These are phyloP conservation scores for Tachina lurida DNA, from an alignment of 2,888 invertebrate species.

Conservation along the genomic window DNA sequence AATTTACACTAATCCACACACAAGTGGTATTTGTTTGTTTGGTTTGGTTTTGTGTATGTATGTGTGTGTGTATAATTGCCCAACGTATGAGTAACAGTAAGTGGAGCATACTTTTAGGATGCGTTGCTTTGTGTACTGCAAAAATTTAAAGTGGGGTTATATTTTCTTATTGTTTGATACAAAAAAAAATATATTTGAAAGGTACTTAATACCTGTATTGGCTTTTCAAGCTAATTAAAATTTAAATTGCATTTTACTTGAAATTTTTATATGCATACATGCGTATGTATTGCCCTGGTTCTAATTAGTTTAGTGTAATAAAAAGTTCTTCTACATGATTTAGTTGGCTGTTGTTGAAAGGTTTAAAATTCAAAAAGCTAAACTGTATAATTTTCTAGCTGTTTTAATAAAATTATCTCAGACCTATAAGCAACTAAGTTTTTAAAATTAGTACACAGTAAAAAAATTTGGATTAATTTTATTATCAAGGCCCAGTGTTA, in stretches of 20 bases:
- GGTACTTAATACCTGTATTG: background rate
- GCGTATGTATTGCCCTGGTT: conserved; percentile 28
- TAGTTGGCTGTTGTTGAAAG: background rate
- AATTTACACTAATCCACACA: conserved; percentile 48
- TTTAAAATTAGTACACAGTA: too few species aligned
- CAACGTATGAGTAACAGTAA: conserved; percentile 50
- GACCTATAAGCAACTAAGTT: too few species aligned
- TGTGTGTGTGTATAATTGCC: background rate
- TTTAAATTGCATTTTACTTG: conserved; percentile 2
- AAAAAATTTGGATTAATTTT: too few species aligned
- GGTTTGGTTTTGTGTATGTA: too few species aligned
- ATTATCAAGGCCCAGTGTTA: too few species aligned
- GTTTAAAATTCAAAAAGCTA: background rate
- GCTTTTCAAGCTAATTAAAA: conserved; percentile 39
- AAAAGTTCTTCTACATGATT: background rate
- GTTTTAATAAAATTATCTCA: too few species aligned
- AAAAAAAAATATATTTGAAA: background rate
- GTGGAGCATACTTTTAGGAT: conserved; percentile 61
- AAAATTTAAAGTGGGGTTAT: conserved; percentile 2
- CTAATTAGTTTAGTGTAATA: background rate
- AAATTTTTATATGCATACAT: background rate
- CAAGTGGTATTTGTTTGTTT: conserved; percentile 43
- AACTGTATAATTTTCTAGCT: too few species aligned
- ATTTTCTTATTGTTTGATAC: conserved; percentile 19
- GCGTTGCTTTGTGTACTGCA: background rate